Evolutionary conservation across 2,888 invertebrate species (phyloP).

Genomic region (Tipula unca): DNA sequence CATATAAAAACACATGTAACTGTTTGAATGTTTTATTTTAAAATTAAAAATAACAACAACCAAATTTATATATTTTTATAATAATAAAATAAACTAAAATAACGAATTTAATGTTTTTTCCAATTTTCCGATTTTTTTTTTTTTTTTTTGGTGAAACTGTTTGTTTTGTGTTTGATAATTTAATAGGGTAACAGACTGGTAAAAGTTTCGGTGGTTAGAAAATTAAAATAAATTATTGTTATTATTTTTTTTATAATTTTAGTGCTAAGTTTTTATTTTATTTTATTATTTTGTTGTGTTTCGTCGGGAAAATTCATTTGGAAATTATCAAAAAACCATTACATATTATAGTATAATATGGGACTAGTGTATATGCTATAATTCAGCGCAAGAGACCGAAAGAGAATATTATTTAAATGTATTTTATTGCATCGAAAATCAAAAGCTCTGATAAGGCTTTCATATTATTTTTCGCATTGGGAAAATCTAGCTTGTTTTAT

Average conservation of each 20-base stretch:
- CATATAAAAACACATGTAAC: conserved; percentile 2
- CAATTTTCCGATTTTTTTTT: neutral
- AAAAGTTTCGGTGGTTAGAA: neutral
- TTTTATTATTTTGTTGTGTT: neutral
- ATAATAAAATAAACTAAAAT: neutral
- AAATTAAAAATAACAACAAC: neutral
- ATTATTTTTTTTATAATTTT: neutral
- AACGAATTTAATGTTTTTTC: conserved; percentile 2
- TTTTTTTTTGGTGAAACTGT: neutral
- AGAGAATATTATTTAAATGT: neutral
- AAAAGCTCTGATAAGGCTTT: neutral
- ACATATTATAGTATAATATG: neutral
- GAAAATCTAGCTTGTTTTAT: neutral
- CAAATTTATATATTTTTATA: neutral
- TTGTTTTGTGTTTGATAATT: neutral
- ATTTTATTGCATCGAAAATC: neutral
- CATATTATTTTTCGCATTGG: neutral
- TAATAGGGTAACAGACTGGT: neutral
- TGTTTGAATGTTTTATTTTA: neutral
- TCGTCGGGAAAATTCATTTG: neutral
- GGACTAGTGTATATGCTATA: neutral
- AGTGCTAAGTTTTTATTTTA: neutral
- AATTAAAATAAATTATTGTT: neutral
- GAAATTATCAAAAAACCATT: neutral
- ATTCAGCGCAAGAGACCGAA: neutral